phyloP scores from a whole-genome alignment of 2,888 invertebrate genomes.

The Synergus itoensis region DNA sequence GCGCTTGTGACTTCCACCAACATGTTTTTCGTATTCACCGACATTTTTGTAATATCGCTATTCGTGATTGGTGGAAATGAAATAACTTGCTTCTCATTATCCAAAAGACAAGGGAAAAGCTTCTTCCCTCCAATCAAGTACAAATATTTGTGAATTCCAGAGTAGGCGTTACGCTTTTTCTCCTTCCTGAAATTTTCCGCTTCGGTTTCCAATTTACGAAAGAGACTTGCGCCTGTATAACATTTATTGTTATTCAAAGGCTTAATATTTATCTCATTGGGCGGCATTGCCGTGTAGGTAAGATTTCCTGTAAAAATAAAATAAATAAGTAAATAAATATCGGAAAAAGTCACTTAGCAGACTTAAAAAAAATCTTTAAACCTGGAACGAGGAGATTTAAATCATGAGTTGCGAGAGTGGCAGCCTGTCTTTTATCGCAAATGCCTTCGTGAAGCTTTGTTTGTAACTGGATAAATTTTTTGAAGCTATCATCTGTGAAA shows the following conservation, averaged over 20 bases:
- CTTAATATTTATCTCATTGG: slow-evolving; percentile 82
- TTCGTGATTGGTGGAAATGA: slow-evolving; percentile 94
- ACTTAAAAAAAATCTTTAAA: slow-evolving; percentile 61
- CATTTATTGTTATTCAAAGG: slow-evolving; percentile 83
- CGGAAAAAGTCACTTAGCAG: neutral
- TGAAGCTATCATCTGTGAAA: slow-evolving; percentile 83
- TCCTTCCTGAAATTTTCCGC: slow-evolving; percentile 90
- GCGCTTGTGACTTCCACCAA: slow-evolving; percentile 89
- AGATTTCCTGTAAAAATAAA: slow-evolving; percentile 79
- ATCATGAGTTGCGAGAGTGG: slow-evolving; percentile 93
- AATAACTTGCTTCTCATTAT: slow-evolving; percentile 84
- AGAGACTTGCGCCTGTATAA: slow-evolving; percentile 84
- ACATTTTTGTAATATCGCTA: slow-evolving; percentile 90
- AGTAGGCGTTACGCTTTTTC: slow-evolving; percentile 89
- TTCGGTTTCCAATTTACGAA: slow-evolving; percentile 85
- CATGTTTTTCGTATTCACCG: slow-evolving; percentile 82
- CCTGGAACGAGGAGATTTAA: slow-evolving; percentile 82
- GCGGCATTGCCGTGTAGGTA: slow-evolving; percentile 84
- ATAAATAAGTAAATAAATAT: slow-evolving; percentile 36
- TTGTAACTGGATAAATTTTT: slow-evolving; percentile 89
- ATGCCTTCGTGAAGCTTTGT: slow-evolving; percentile 87
- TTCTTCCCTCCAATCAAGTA: slow-evolving; percentile 88
- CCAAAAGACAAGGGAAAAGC: slow-evolving; percentile 86
- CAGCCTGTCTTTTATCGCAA: slow-evolving; percentile 87
- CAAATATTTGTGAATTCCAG: slow-evolving; percentile 91